phyloP scores from a whole-genome alignment of 2,797 vertebrate species.

The Hapalemur alaotrensis region DNA sequence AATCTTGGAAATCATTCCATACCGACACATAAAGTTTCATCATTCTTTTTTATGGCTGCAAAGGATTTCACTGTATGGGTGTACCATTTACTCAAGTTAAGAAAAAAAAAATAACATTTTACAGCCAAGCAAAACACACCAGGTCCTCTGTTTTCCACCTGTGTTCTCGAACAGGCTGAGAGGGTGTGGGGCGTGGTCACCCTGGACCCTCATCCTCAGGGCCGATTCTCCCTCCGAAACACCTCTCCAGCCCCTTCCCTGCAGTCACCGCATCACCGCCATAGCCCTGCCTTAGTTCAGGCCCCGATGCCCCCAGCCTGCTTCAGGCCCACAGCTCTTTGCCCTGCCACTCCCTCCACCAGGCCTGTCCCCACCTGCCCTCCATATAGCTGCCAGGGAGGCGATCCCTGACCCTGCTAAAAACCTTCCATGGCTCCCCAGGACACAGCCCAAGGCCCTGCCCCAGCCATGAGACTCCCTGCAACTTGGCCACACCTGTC shows the following conservation, averaged over 20 bases:
- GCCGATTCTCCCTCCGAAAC: background rate
- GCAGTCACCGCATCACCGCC: background rate
- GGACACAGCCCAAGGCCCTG: background rate
- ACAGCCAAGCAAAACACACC: background rate
- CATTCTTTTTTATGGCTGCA: background rate
- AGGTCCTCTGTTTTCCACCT: background rate
- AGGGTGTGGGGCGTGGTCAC: too few species aligned
- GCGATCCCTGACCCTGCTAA: background rate
- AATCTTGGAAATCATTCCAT: constrained; percentile 23
- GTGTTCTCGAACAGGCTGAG: background rate
- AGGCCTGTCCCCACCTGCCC: background rate
- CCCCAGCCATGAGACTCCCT: too few species aligned
- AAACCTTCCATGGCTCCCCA: background rate
- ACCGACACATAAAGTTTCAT: background rate
- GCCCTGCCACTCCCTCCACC: too few species aligned
- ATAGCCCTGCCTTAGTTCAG: background rate
- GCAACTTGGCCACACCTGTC: background rate
- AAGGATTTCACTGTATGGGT: background rate
- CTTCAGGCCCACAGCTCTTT: background rate
- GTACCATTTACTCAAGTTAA: background rate
- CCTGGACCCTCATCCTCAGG: background rate
- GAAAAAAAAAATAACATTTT: background rate
- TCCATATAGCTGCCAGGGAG: background rate
- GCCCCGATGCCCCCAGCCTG: background rate
- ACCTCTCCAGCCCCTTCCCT: background rate